A percentile compares a stretch with the other conserved stretches of the same genome.
Conservation (phyloP, 2,797 vertebrate species). For the Pipistrellus pipistrellus region DNA sequence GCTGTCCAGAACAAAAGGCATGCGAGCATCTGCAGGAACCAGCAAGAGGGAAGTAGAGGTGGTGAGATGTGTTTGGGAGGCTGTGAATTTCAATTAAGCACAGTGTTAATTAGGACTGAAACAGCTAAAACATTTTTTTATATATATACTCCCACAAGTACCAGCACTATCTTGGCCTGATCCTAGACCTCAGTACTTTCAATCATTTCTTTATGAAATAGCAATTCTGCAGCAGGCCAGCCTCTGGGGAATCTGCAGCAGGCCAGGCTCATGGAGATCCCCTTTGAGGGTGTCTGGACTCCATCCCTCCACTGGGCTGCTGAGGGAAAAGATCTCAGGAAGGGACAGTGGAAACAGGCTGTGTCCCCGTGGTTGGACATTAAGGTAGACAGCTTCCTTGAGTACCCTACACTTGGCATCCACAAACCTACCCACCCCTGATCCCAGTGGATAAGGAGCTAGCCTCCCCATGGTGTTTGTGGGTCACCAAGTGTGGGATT, state of each 20-base stretch:
- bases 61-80: neutral
- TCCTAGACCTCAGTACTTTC: neutral
- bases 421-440: neutral
- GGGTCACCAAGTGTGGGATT: neutral
- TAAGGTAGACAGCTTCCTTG: neutral
- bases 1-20: neutral
- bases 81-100: neutral
- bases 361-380: neutral
- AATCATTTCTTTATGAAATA: neutral
- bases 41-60: neutral
- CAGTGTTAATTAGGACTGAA: slow-evolving; percentile 38
- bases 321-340: neutral
- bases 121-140: neutral
- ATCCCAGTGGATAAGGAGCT: neutral
- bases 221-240: neutral
- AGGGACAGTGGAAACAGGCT: neutral
- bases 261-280: neutral
- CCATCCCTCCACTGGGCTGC: neutral
- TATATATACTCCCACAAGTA: neutral
- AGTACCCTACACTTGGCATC: too few relatives aligned
- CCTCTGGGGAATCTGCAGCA: neutral
- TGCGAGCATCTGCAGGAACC: rapidly evolving
- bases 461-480: neutral
- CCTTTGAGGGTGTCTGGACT: neutral
- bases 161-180: neutral